These are phyloP conservation scores for Furcula furcula DNA, from an alignment of 2,888 invertebrate genomes.

Conservation along the genomic window DNA sequence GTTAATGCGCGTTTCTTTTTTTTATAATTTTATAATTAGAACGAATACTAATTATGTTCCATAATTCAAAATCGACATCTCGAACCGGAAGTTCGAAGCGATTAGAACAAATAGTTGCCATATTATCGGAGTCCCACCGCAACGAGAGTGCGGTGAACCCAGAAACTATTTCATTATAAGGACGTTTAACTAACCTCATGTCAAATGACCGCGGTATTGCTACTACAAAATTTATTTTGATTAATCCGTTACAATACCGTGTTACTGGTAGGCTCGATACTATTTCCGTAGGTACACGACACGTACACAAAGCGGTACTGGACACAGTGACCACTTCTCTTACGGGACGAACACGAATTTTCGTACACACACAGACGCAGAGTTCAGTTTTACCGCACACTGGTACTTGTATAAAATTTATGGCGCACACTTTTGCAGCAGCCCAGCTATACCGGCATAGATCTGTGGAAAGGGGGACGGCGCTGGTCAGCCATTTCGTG, in stretches of 20 bases:
- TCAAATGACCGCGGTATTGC: slow-evolving; percentile 40
- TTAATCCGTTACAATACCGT: slow-evolving; percentile 48
- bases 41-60: too few species aligned
- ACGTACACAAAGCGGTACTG: slow-evolving; percentile 70
- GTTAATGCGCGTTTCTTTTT: too few species aligned
- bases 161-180: slow-evolving; percentile 52
- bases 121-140: slow-evolving; percentile 1
- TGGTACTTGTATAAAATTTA: slow-evolving; percentile 78
- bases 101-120: too few species aligned
- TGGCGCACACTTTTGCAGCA: slow-evolving; percentile 79
- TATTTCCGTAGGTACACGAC: slow-evolving; percentile 53
- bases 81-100: too few species aligned
- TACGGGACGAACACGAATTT: slow-evolving; percentile 68
- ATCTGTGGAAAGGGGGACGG: slow-evolving; percentile 61
- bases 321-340: slow-evolving; percentile 71
- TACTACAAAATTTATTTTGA: slow-evolving; percentile 66
- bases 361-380: slow-evolving; percentile 63
- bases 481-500: slow-evolving; percentile 79
- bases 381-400: slow-evolving; percentile 76
- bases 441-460: slow-evolving; percentile 60
- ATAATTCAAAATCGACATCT: too few species aligned
- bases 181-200: slow-evolving; percentile 49
- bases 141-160: slow-evolving; percentile 26
- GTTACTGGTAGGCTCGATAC: slow-evolving; percentile 52
- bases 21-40: too few species aligned